Evolutionary conservation across 2,888 invertebrate genomes (phyloP).

Genomic region (Philonicus albiceps): DNA sequence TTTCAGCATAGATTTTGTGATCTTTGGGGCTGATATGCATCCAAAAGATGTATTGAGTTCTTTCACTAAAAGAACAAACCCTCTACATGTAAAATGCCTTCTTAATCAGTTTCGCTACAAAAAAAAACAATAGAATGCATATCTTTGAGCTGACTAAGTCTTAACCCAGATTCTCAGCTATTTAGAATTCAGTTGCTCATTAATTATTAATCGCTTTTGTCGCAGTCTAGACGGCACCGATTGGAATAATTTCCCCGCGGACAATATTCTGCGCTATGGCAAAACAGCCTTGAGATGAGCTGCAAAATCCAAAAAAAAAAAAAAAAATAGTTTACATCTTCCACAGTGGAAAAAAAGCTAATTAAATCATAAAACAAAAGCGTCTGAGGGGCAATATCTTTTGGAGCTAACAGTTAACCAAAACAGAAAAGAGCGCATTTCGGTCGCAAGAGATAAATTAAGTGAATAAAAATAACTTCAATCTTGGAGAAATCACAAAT

Average conservation of each 20-base stretch:
- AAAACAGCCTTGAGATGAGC: background rate
- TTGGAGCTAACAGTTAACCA: background rate
- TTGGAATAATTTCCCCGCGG: background rate
- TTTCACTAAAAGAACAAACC: background rate
- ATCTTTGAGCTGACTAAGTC: background rate
- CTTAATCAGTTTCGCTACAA: background rate
- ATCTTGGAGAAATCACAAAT: background rate
- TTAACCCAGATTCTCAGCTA: background rate
- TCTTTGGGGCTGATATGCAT: background rate
- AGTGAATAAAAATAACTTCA: slow-evolving; percentile 9
- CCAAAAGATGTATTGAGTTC: background rate
- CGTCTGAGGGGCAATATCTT: background rate
- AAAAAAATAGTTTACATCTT: background rate
- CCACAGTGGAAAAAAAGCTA: background rate
- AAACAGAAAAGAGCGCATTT: background rate
- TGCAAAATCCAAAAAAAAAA: background rate
- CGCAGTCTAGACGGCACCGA: background rate
- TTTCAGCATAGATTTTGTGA: background rate
- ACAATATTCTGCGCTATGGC: background rate
- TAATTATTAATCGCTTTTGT: background rate
- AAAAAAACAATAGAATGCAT: background rate
- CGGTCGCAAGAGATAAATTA: background rate
- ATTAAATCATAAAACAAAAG: background rate
- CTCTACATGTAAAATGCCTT: background rate
- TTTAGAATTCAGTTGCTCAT: slow-evolving; percentile 3